These are phyloP conservation scores for Pionites leucogaster DNA, from an alignment of 2,113 vertebrate genomes.

Conservation along the genomic window DNA sequence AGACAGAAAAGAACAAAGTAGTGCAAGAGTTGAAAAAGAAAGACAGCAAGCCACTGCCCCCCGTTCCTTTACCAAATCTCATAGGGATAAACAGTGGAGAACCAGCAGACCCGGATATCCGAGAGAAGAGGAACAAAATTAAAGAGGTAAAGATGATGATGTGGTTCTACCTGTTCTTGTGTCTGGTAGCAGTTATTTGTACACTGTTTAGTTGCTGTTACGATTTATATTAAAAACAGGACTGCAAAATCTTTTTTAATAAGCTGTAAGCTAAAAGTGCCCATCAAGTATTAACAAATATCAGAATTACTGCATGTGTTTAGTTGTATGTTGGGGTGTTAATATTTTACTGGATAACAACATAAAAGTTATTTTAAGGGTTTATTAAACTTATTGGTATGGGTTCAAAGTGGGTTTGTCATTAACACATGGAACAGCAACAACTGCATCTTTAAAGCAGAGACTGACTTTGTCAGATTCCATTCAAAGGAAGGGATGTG, in stretches of 20 bases:
- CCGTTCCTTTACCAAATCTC: constrained; percentile 91
- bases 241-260: background rate
- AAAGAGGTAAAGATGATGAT: constrained; percentile 85
- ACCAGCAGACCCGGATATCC: constrained; percentile 84
- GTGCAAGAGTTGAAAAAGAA: constrained; percentile 89
- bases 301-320: background rate
- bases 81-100: constrained; percentile 90
- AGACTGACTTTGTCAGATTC: background rate
- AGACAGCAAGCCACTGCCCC: constrained; percentile 84
- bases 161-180: background rate
- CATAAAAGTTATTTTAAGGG: background rate
- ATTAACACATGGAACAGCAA: background rate
- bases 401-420: background rate
- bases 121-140: constrained; percentile 94
- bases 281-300: background rate
- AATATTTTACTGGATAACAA: background rate
- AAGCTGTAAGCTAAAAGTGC: background rate
- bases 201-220: background rate
- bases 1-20: constrained; percentile 95
- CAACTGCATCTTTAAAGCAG: background rate
- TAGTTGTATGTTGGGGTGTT: background rate
- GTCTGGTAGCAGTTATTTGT: background rate
- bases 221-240: background rate
- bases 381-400: background rate
- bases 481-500: background rate